Evolutionary conservation across 2,797 vertebrate species (phyloP).

Genomic region (Eutrigla gurnardus): DNA sequence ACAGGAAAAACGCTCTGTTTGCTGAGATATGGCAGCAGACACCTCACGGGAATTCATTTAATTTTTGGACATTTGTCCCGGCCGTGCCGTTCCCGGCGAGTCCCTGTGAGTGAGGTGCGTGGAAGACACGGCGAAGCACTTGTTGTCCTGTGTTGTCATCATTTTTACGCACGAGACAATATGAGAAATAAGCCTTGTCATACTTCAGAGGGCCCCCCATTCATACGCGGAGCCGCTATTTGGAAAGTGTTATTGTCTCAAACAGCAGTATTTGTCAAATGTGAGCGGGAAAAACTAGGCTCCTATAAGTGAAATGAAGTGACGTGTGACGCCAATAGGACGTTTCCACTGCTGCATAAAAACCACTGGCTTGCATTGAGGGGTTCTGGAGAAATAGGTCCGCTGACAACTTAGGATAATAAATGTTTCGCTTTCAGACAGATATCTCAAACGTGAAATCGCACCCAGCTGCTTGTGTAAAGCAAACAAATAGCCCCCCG

Average conservation of each 20-base stretch:
- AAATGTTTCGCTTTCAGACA: slow-evolving; percentile 96
- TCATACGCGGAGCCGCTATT: slow-evolving; percentile 64
- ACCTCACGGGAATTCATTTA: slow-evolving; percentile 58
- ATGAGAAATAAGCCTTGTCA: slow-evolving; percentile 76
- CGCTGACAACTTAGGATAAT: slow-evolving; percentile 94
- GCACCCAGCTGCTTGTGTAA: slow-evolving; percentile 96
- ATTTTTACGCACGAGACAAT: slow-evolving; percentile 62
- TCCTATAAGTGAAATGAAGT: slow-evolving; percentile 76
- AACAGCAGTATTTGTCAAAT: slow-evolving; percentile 81
- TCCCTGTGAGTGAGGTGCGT: slow-evolving; percentile 32
- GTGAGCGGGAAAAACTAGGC: slow-evolving; percentile 61
- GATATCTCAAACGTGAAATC: slow-evolving; percentile 98
- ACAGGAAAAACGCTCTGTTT: slow-evolving; percentile 45
- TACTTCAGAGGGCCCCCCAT: slow-evolving; percentile 68
- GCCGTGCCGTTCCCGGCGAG: slow-evolving; percentile 47
- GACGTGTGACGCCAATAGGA: slow-evolving; percentile 78
- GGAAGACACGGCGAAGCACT: slow-evolving; percentile 60
- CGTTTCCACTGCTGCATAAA: slow-evolving; percentile 69
- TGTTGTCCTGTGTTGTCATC: slow-evolving; percentile 66
- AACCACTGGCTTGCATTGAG: slow-evolving; percentile 72
- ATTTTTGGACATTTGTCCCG: slow-evolving; percentile 61
- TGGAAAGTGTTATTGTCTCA: slow-evolving; percentile 79
- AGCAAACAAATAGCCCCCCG: slow-evolving; percentile 97
- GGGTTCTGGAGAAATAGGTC: slow-evolving; percentile 86
- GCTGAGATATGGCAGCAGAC: slow-evolving; percentile 46